Evolutionary conservation across 2,797 vertebrate species (phyloP).

Genomic region (Fringilla coelebs): DNA sequence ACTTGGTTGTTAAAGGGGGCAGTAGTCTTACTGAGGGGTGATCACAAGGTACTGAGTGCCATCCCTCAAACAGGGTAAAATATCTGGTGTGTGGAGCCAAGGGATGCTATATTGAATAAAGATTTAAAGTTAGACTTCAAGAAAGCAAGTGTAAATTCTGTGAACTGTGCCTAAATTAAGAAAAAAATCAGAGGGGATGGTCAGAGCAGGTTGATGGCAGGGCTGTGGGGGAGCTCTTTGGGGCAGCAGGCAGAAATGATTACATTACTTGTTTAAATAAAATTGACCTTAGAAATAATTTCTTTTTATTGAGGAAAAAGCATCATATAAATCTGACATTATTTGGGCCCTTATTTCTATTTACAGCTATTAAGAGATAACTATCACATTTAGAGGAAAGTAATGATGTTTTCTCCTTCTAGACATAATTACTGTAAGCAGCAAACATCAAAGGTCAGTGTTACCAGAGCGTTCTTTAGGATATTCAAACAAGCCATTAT

Average conservation of each 20-base stretch:
- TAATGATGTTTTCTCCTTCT: constrained; percentile 4
- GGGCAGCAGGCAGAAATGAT: background rate
- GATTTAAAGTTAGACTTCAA: background rate
- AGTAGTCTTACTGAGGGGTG: background rate
- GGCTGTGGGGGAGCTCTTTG: background rate
- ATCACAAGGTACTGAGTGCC: background rate
- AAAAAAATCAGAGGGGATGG: background rate
- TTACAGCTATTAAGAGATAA: background rate
- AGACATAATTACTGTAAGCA: background rate
- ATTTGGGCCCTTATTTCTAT: background rate
- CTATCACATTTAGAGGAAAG: background rate
- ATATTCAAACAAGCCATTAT: background rate
- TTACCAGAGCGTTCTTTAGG: background rate
- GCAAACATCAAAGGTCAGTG: background rate
- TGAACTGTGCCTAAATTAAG: background rate
- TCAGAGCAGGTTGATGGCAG: background rate
- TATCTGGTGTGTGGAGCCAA: background rate
- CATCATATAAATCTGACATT: background rate
- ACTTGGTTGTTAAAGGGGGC: background rate
- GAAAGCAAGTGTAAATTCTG: background rate
- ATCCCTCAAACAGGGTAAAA: background rate
- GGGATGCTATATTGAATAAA: background rate
- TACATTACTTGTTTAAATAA: background rate
- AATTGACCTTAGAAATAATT: background rate
- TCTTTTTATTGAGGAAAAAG: background rate